Evolutionary conservation across 2,888 invertebrate genomes (phyloP).

Genomic region (Campoplex capitator): DNA sequence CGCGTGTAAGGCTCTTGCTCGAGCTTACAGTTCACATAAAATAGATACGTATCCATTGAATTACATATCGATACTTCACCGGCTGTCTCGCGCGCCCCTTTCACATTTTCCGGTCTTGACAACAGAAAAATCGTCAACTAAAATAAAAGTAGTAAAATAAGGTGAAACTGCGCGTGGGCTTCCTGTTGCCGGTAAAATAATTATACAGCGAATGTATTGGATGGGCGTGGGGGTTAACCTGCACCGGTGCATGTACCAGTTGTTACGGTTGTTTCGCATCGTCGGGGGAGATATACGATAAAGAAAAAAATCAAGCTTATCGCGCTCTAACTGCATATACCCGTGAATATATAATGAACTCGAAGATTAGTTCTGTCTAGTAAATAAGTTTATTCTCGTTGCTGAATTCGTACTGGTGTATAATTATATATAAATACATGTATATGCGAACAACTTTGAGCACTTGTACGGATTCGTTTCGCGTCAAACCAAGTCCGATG

Average conservation of each 20-base stretch:
- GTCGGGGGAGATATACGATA: conserved; percentile 11
- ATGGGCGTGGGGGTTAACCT: conserved; percentile 50
- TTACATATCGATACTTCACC: conserved; percentile 4
- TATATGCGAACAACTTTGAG: neutral
- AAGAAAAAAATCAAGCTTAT: conserved; percentile 26
- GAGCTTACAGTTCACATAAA: neutral
- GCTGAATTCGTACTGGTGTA: neutral
- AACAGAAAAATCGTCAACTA: neutral
- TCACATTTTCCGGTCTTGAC: conserved; percentile 10
- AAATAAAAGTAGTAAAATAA: conserved; percentile 26
- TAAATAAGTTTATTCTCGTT: conserved; percentile 10
- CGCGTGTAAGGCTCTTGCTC: neutral
- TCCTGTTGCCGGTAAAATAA: conserved; percentile 15
- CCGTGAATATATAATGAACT: neutral
- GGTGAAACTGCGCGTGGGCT: conserved; percentile 37
- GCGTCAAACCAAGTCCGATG: neutral
- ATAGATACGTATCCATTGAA: neutral
- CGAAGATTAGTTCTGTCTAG: conserved; percentile 11
- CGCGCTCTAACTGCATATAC: neutral
- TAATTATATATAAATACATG: conserved; percentile 21
- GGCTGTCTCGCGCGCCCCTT: neutral
- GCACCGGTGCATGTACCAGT: conserved; percentile 45
- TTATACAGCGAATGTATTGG: conserved; percentile 36
- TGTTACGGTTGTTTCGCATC: conserved; percentile 46
- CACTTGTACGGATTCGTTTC: neutral